Evolutionary conservation across 1,140 invertebrate species (phyloP).

Genomic region (Nebria ingens): DNA sequence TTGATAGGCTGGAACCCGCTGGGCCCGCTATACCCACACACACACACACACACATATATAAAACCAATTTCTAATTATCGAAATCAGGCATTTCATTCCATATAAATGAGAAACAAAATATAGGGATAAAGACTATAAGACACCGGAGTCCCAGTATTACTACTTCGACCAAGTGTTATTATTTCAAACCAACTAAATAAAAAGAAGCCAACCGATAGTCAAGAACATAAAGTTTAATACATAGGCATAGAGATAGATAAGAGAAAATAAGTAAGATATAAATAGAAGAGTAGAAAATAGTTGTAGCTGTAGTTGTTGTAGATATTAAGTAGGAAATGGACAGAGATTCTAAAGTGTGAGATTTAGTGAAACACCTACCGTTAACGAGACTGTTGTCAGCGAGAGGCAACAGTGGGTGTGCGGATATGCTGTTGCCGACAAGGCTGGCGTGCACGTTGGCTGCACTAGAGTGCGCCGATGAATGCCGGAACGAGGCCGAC

Average conservation of each 20-base stretch:
- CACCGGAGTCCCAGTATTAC: no score
- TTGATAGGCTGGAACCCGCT: conserved; percentile 35
- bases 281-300: background rate
- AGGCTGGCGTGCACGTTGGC: conserved; percentile 33
- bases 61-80: no score
- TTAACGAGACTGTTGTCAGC: conserved; percentile 32
- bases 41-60: background rate
- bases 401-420: conserved; percentile 34
- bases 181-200: background rate
- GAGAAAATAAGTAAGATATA: background rate
- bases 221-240: background rate
- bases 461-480: conserved; percentile 33
- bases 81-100: no score
- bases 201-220: conserved; percentile 1
- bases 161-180: no score
- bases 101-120: no score
- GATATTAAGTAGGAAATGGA: background rate
- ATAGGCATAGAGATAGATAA: background rate
- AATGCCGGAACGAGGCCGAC: conserved; percentile 36
- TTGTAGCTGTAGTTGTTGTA: no score
- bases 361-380: conserved; percentile 27
- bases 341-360: background rate
- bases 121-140: no score
- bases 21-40: conserved; percentile 9
- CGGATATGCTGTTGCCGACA: conserved; percentile 36